phyloP scores from a whole-genome alignment of 2,888 invertebrate genomes.

The Thalpophila matura region DNA sequence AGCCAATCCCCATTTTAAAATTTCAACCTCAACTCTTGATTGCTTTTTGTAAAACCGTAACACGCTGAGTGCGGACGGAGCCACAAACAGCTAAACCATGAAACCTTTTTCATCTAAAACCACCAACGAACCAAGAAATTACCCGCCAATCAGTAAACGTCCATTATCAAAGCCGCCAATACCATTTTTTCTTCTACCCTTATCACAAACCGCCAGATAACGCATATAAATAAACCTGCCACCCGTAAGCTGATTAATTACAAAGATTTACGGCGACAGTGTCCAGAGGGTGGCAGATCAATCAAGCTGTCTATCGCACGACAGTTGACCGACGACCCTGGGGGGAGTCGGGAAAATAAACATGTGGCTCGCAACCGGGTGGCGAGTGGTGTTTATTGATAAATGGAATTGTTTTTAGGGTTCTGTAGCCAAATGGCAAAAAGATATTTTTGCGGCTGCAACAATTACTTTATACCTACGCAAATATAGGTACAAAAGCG shows the following conservation, averaged over 20 bases:
- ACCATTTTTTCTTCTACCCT: conserved; percentile 23
- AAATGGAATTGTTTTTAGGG: conserved; percentile 23
- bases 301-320: conserved; percentile 68
- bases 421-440: too few relatives aligned
- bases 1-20: too few relatives aligned
- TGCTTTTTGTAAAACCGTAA: too few relatives aligned
- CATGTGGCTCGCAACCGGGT: conserved; percentile 36
- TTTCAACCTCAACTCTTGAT: too few relatives aligned
- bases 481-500: too few relatives aligned
- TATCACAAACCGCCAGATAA: conserved; percentile 16
- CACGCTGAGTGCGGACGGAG: too few relatives aligned
- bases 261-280: conserved; percentile 53
- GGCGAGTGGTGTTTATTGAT: conserved; percentile 23
- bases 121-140: conserved; percentile 1
- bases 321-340: conserved; percentile 58
- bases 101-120: not conserved
- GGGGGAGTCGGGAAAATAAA: conserved; percentile 47
- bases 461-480: too few relatives aligned
- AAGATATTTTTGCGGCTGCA: too few relatives aligned
- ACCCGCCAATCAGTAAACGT: conserved; percentile 15
- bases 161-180: conserved; percentile 14
- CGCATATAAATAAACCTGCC: conserved; percentile 44
- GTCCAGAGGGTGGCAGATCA: conserved; percentile 61
- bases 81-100: too few relatives aligned
- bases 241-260: conserved; percentile 58